These are phyloP conservation scores for Columbina picui DNA, from an alignment of 2,113 vertebrate genomes.

Conservation along the genomic window DNA sequence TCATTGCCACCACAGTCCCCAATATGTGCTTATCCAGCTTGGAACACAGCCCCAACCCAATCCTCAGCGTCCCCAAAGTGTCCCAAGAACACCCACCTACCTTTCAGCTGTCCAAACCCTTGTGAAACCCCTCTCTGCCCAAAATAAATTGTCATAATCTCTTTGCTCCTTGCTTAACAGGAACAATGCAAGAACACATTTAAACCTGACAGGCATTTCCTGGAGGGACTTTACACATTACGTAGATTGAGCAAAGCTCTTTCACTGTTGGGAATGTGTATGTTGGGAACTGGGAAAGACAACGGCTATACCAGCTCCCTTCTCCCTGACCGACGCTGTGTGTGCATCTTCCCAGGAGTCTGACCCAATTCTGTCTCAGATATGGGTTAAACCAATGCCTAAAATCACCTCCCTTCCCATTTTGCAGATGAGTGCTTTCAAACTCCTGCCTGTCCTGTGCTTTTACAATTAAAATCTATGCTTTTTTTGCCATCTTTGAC, in stretches of 20 bases:
- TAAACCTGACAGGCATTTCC: background rate
- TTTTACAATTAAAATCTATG: background rate
- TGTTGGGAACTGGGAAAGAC: background rate
- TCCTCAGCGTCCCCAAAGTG: background rate
- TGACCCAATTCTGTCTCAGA: background rate
- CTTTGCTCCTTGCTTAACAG: background rate
- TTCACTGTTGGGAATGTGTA: background rate
- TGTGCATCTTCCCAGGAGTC: background rate
- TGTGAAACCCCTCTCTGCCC: background rate
- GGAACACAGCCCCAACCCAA: background rate
- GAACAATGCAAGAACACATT: background rate
- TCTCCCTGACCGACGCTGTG: background rate
- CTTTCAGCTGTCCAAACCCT: background rate
- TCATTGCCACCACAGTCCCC: background rate
- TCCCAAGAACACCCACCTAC: background rate
- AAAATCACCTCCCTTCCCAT: background rate
- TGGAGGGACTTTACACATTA: background rate
- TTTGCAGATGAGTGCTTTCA: constrained; percentile 3
- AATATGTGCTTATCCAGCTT: background rate
- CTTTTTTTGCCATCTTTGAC: background rate
- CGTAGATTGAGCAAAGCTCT: background rate
- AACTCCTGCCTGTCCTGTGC: background rate
- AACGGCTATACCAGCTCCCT: background rate
- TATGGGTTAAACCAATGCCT: background rate
- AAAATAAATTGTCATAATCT: background rate